Base-by-base conservation (phyloP, 2,888 invertebrate species). In the Tyria jacobaeae region DNA sequence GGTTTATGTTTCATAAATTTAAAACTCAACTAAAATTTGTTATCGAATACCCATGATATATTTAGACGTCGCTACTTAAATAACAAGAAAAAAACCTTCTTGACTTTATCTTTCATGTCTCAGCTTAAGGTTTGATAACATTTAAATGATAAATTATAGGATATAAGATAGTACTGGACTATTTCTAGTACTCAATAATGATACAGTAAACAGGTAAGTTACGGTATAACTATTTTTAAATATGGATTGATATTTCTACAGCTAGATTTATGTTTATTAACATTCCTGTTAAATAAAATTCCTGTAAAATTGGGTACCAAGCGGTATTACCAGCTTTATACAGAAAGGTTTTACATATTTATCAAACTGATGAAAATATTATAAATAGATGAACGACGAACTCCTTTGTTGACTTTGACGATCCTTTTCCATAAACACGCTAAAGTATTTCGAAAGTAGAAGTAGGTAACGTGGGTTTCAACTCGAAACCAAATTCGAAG, bases 371-470 rank as follows among this genome's bases (percentile, higher is more conserved):
- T 71, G 68, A 79, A 72, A 70, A 72, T 59, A 70, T n/a, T n/a
- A n/a, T 70, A 71, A 78, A 79, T 54, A 66, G 60, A 57, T 61
- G 60, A 64, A 75, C 73, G 73, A 68, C 82, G 79, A 70, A 66
- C 70, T 73, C 75, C 70, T 77, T 78, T 71, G 78, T 74, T 76
- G 78, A 69, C 71, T 60, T 54, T 60, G 48, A 53, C 48, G 35
- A 64, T 71, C 71, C 71, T 80, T 76, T 69, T 68, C 79, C 79
- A 81, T 89, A 89, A 89, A 88, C 79, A 79, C 77, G 66, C 74
- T 75, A 83, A 82, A 79, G 85, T 84, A 87, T 85, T 84, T 84
- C 73, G 78, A 76, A 78, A 81, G 84, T 82, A 82, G 81, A 85
- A 82, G 80, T 81, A 82, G 77, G 84, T 84, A 85, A 85, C 86